These are phyloP conservation scores for Phalloptychus januarius DNA, from an alignment of 2,797 vertebrate species.

Conservation along the genomic window DNA sequence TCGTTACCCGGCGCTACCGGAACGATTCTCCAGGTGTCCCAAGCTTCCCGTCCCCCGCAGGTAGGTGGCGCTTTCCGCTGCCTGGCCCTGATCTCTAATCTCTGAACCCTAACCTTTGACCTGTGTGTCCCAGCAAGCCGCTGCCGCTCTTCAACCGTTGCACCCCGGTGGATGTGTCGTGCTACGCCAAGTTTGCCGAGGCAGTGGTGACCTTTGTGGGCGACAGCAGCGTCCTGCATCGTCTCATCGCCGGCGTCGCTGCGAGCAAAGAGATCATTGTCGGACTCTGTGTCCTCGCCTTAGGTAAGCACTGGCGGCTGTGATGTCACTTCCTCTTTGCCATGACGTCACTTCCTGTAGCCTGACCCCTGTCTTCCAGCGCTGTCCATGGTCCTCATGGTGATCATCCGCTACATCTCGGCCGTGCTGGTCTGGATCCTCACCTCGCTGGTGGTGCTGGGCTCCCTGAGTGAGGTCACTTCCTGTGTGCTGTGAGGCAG, in stretches of 20 bases:
- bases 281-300: constrained; percentile 95
- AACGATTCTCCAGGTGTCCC: constrained; percentile 88
- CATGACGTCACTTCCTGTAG: constrained; percentile 2
- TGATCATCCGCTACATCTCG: constrained; percentile 97
- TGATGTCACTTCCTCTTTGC: too few species aligned
- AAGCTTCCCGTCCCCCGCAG: constrained; percentile 95
- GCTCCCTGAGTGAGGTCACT: constrained; percentile 90
- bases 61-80: constrained; percentile 69
- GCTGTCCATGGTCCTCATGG: constrained; percentile 96
- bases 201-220: constrained; percentile 96
- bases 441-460: constrained; percentile 90
- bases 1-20: constrained; percentile 85
- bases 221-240: constrained; percentile 95
- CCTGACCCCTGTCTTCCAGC: constrained; percentile 73
- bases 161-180: constrained; percentile 95
- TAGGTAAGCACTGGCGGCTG: constrained; percentile 79
- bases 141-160: constrained; percentile 98
- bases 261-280: constrained; percentile 99
- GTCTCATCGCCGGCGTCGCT: constrained; percentile 94
- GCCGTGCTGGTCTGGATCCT: constrained; percentile 96
- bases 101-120: constrained; percentile 2
- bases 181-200: constrained; percentile 95
- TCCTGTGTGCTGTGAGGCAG: constrained; percentile 17
- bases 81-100: too few species aligned
- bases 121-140: constrained; percentile 79